A percentile compares a stretch with the other conserved stretches of the same genome.
Conservation (phyloP, 2,113 vertebrate genomes). For the Triplophysa tibetana region DNA sequence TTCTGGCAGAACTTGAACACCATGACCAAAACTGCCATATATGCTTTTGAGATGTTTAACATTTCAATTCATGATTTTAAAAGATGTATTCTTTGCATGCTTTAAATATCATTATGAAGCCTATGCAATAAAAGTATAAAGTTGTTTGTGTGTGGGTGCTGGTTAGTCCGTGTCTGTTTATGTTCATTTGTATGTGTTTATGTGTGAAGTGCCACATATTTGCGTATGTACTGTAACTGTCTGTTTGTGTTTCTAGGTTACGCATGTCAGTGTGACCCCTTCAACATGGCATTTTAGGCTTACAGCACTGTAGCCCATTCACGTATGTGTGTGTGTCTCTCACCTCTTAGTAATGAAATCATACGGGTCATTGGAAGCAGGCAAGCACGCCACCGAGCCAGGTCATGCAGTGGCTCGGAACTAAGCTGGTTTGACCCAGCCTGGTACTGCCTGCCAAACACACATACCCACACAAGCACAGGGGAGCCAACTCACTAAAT, state of each 20-base stretch:
- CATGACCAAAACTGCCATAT: not conserved
- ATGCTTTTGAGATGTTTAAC: not conserved
- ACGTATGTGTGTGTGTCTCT: slow-evolving; percentile 55
- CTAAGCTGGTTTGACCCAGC: slow-evolving; percentile 77
- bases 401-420: slow-evolving; percentile 75
- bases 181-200: slow-evolving; percentile 2
- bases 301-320: slow-evolving; percentile 4
- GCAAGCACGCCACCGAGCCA: slow-evolving; percentile 57
- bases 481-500: slow-evolving; percentile 6
- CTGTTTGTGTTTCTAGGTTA: slow-evolving; percentile 20
- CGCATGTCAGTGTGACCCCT: slow-evolving; percentile 40
- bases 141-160: not conserved
- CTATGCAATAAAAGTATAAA: not conserved
- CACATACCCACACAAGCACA: slow-evolving; percentile 43
- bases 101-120: not conserved
- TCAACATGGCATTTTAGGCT: slow-evolving; percentile 23
- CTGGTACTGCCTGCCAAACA: slow-evolving; percentile 68
- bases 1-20: not conserved
- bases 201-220: slow-evolving; percentile 17
- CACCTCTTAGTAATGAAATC: slow-evolving; percentile 77
- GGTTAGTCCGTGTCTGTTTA: slow-evolving; percentile 24
- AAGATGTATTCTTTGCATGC: no score
- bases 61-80: no score
- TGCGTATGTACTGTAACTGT: slow-evolving; percentile 1
- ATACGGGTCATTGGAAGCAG: slow-evolving; percentile 71